Base-by-base conservation (phyloP, 2,113 vertebrate genomes). In the Triplophysa tibetana region DNA sequence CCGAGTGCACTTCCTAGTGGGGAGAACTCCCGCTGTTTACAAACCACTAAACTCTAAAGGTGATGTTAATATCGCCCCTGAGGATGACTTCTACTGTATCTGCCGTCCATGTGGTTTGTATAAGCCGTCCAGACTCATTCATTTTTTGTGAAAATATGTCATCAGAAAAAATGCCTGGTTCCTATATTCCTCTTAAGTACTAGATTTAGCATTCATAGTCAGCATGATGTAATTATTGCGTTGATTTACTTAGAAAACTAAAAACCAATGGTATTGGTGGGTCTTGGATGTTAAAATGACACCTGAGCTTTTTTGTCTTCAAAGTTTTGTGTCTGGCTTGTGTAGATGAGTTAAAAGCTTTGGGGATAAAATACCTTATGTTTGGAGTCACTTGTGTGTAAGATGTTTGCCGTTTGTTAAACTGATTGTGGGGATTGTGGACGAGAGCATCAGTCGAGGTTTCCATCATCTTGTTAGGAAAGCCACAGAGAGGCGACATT, bases 1-100 rank as follows among this genome's bases (percentile, higher is more conserved):
- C 33, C 1, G 72, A 63, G 38, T 63, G 58, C n/a, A 77, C 38
- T 52, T 80, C 33, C 81, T 74, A 65, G 60, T 80, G 81, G 38
- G 45, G 8, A 75, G 45, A 75, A 21, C 73, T 14, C 73, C 16
- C 21, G 17, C 21, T n/a, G 60, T 75, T 61, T 75, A 48, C 73
- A 62, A 8, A 14, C 16, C 41, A 26, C 60, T 63, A 2, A 48
- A 19, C 58, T 45, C 43, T 63, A 48, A 63, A 48, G 58, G 41
- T 63, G 58, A 14, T 23, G 19, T 62, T 62, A 26, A 45, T 61
- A 63, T 63, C 7, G 14, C 70, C 21, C 26, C 29, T 33, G 38
- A 61, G 2, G 21, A 74, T n/a, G 48, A 75, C 8, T 26, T 19
- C 54, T 52, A 24, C 24, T 24, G 24, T 24, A 3, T 7, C 21